A percentile compares a stretch with the other conserved stretches of the same genome.
Evolutionary conservation across 1,140 invertebrate genomes (phyloP).

Genomic region (Musca domestica): DNA sequence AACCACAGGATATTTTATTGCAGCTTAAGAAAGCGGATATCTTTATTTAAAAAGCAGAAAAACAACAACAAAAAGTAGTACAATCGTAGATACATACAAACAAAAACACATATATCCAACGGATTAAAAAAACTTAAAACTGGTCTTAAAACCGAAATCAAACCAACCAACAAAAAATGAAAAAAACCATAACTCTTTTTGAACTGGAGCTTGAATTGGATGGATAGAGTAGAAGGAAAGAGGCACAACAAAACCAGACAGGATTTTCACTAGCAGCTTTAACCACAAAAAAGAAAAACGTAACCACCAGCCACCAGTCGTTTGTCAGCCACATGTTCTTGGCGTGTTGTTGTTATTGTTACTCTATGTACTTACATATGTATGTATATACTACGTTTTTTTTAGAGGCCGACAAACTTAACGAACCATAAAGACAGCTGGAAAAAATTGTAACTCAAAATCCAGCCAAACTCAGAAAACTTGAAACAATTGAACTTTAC

Average conservation of each 20-base stretch:
- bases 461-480: not conserved
- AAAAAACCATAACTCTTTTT: not conserved
- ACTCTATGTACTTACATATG: too few species aligned
- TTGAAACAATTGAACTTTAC: conserved; percentile 17
- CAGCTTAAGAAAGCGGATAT: not conserved
- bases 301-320: not conserved
- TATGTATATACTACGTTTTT: not conserved
- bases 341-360: too few species aligned
- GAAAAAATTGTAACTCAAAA: conserved; percentile 15
- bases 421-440: conserved; percentile 17
- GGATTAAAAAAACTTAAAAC: not conserved
- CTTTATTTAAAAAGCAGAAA: not conserved
- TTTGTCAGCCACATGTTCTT: conserved; percentile 14
- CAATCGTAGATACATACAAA: too few species aligned
- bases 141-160: conserved; percentile 2
- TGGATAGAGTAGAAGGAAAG: not conserved
- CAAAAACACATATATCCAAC: too few species aligned
- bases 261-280: not conserved
- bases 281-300: not conserved
- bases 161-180: too few species aligned
- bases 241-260: not conserved
- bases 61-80: too few species aligned
- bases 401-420: conserved; percentile 17
- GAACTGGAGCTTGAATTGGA: too few species aligned
- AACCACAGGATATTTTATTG: conserved; percentile 19